phyloP scores from a whole-genome alignment of 2,888 invertebrate species.

The Aphodius granarius region DNA sequence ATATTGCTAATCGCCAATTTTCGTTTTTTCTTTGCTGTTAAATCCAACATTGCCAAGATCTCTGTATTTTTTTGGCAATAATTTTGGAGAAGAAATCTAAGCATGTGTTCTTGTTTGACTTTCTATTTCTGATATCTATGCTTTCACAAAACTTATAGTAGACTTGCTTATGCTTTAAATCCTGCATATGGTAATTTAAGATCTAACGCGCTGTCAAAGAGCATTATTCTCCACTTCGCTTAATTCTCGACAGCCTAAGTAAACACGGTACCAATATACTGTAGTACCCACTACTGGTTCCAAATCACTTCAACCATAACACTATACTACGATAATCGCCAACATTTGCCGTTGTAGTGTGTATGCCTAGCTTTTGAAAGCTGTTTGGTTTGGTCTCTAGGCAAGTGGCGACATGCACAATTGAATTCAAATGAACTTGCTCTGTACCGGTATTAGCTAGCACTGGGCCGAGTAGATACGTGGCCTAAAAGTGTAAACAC shows the following conservation, averaged over 20 bases:
- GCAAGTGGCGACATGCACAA: not conserved
- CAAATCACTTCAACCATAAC: not conserved
- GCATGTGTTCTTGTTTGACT: too few relatives aligned
- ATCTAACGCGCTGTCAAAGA: not conserved
- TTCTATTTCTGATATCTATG: too few relatives aligned
- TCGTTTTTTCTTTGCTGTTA: too few relatives aligned
- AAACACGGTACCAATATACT: not conserved
- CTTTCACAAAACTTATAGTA: too few relatives aligned
- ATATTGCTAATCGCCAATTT: too few relatives aligned
- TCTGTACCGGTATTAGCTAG: not conserved
- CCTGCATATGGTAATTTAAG: not conserved
- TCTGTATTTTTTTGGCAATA: too few relatives aligned
- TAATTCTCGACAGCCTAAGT: not conserved
- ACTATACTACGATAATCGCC: not conserved
- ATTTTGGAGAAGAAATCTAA: too few relatives aligned
- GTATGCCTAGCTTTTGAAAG: not conserved
- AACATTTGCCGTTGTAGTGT: not conserved
- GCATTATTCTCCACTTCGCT: not conserved
- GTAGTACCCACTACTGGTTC: too few relatives aligned
- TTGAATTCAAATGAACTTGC: not conserved
- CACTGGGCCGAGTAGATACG: not conserved
- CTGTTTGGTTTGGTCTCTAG: not conserved
- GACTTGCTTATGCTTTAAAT: too few relatives aligned
- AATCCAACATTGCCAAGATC: too few relatives aligned
- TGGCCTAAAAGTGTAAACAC: not conserved